Evolutionary conservation across 2,113 vertebrate species (phyloP), one percentile per base, ranked within the genome.

Genomic region (Pelmatolapia mariae): DNA sequence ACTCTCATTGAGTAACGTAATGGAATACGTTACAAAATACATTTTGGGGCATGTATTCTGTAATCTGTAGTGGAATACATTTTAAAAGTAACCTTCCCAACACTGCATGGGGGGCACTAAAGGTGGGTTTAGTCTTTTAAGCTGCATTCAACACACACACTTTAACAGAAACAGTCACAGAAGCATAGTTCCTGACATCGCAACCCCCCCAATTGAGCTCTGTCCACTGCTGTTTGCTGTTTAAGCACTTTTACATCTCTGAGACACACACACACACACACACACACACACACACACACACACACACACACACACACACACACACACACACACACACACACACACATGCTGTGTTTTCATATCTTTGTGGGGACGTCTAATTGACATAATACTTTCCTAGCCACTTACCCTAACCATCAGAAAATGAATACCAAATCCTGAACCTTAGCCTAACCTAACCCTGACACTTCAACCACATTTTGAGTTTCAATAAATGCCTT

Each of bases 141-240:
- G 12, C 12, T 33, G 52, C 7, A 5, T 31, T 88, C 50, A 73
- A n/a, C 7, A 52, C 18, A 52, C 10, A 79, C 50, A 53, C n/a
- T 19, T 5, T 18, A 50, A 19, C 6, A 1, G 26, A 31, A 11
- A 78, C 9, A 57, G 13, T 2, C 43, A 50, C 50, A 76, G 26
- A 81, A 33, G 24, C 43, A 33, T 19, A 33, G 59, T 78, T 63
- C 76, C 43, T 36, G 45, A 84, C 76, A 36, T 38, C 1, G 3
- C 81, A 73, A 18, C 83, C 29, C 61, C 71, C 88, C 61, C 85
- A 24, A 4, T 31, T 52, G 43, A 53, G 52, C 59, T 59, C 61
- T 36, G 10, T 47, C 53, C 85, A 81, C 81, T 13, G 33, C 76
- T 84, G 52, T 89, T 81, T 87, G 85, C 81, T 89, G 88, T 76